These are phyloP conservation scores for Trigoniulus corallinus DNA, from an alignment of 1,140 invertebrate species.

Conservation along the genomic window DNA sequence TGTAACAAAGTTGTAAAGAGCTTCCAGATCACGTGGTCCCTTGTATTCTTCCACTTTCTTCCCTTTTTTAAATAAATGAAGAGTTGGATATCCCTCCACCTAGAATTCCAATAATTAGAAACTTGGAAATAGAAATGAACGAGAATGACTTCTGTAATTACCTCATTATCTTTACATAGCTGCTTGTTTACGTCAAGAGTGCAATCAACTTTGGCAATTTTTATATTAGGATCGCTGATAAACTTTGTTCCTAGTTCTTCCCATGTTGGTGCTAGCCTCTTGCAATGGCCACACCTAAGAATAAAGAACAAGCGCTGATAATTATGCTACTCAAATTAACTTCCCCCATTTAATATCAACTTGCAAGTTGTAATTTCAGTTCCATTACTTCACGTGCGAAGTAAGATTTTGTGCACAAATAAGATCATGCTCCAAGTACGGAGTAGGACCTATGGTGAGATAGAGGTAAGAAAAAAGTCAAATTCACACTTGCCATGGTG, in stretches of 20 bases:
- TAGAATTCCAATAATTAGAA: too few relatives aligned
- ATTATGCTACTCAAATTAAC: too few relatives aligned
- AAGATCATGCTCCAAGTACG: too few relatives aligned
- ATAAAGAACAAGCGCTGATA: constrained; percentile 2
- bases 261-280: constrained; percentile 49
- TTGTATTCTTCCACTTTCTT: constrained; percentile 48
- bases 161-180: constrained; percentile 47
- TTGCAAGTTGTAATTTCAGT: too few relatives aligned
- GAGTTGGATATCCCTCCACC: constrained; percentile 48
- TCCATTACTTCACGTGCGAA: too few relatives aligned
- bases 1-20: constrained; percentile 44
- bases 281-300: constrained; percentile 54
- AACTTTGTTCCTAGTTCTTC: constrained; percentile 48
- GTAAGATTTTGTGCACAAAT: too few relatives aligned
- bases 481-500: constrained; percentile 56
- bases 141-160: too few relatives aligned
- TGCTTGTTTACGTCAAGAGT: constrained; percentile 35
- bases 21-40: constrained; percentile 46
- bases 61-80: constrained; percentile 47
- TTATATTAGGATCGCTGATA: constrained; percentile 29
- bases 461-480: too few relatives aligned
- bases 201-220: constrained; percentile 54
- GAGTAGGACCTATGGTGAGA: too few relatives aligned
- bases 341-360: too few relatives aligned
- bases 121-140: too few relatives aligned